Conservation (phyloP, 2,888 invertebrate genomes). For the Rhorus exstirpatorius region DNA sequence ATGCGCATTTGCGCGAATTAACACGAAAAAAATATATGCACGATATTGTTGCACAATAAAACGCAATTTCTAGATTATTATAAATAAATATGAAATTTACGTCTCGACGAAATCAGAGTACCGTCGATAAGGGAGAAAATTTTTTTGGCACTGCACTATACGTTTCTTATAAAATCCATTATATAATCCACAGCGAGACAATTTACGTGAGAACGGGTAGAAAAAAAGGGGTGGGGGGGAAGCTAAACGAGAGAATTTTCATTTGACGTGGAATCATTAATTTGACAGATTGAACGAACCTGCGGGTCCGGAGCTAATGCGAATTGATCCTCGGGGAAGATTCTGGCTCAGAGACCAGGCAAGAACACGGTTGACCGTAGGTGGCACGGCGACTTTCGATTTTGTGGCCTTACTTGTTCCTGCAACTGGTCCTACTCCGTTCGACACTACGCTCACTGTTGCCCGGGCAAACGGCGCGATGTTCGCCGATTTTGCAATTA, state of each 20-base stretch:
- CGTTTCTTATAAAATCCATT: constrained; percentile 65
- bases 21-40: not conserved
- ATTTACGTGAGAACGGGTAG: constrained; percentile 26
- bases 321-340: constrained; percentile 88
- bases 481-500: constrained; percentile 89
- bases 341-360: constrained; percentile 88
- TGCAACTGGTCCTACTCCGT: constrained; percentile 89
- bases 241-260: not conserved
- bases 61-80: constrained; percentile 51
- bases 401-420: constrained; percentile 87
- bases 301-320: constrained; percentile 88
- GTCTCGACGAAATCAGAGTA: not conserved
- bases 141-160: not conserved
- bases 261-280: constrained; percentile 4
- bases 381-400: constrained; percentile 83
- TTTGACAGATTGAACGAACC: constrained; percentile 86
- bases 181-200: constrained; percentile 68
- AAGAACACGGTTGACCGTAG: constrained; percentile 87
- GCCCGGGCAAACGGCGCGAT: constrained; percentile 90
- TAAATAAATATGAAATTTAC: constrained; percentile 18
- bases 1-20: no score
- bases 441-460: constrained; percentile 90
- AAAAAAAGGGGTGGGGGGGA: not conserved
- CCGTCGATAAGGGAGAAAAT: constrained; percentile 63
- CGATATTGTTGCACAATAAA: constrained; percentile 53